Percentiles rank a stretch among this genome's conserved stretches.
These are phyloP conservation scores for Drosophila sturtevanti DNA, from an alignment of 1,140 invertebrate species.

Conservation along the genomic window DNA sequence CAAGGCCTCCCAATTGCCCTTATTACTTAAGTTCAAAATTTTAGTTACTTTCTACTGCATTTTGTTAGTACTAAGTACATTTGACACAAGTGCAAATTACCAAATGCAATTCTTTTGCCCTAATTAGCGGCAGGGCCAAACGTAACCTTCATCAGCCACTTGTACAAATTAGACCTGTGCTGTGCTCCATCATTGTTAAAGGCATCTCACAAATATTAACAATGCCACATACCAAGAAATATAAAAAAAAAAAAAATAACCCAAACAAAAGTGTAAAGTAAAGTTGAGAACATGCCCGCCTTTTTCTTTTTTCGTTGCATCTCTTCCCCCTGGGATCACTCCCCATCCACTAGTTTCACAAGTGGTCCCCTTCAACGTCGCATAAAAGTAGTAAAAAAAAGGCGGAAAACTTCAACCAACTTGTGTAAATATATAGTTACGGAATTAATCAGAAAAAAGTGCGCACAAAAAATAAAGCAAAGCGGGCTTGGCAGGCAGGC, in stretches of 20 bases:
- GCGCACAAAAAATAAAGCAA: constrained; percentile 30
- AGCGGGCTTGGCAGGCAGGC: constrained; percentile 30
- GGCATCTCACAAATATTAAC: constrained; percentile 51
- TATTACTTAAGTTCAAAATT: not conserved
- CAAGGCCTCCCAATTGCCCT: constrained; percentile 36
- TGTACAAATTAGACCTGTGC: constrained; percentile 58
- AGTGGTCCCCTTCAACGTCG: constrained; percentile 37
- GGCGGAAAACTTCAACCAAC: constrained; percentile 54
- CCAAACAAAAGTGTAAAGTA: constrained; percentile 54
- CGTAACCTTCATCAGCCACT: constrained; percentile 15
- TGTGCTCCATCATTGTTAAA: constrained; percentile 35
- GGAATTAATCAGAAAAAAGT: constrained; percentile 78
- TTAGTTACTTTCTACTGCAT: not conserved
- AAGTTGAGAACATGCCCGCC: constrained; percentile 36
- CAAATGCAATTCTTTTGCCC: constrained; percentile 62
- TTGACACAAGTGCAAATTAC: constrained; percentile 46
- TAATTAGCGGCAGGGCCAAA: constrained; percentile 52
- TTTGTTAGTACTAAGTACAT: constrained; percentile 46
- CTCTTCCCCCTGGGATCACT: not conserved
- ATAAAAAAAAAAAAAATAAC: constrained; percentile 9
- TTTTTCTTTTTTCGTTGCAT: not conserved
- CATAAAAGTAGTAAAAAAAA: constrained; percentile 1
- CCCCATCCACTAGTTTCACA: constrained; percentile 26
- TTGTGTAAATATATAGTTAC: constrained; percentile 72
- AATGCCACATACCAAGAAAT: constrained; percentile 30